A percentile compares a stretch with the other conserved stretches of the same genome.
Evolutionary conservation across 2,113 vertebrate species (phyloP).

Genomic region (Semnopithecus entellus): DNA sequence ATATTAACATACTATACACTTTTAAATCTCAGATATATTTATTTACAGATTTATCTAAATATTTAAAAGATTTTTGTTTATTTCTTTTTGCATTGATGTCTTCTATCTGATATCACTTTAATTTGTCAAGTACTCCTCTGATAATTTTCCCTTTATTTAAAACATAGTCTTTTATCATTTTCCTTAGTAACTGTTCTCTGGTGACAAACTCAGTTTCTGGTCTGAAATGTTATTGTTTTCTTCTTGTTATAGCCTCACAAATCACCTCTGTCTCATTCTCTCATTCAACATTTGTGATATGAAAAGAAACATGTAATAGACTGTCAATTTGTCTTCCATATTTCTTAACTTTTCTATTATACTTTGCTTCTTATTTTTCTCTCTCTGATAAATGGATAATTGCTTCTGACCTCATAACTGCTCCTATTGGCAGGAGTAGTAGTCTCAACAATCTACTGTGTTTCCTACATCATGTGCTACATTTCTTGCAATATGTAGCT

Average conservation of each 20-base stretch:
- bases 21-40: neutral
- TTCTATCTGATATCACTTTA: neutral
- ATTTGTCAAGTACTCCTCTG: neutral
- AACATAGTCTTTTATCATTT: neutral
- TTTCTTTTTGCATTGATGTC: neutral
- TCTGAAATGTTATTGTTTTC: neutral
- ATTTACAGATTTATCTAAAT: neutral
- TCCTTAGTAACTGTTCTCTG: neutral
- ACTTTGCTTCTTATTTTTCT: neutral
- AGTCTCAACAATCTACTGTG: neutral
- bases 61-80: neutral
- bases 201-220: neutral
- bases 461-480: neutral
- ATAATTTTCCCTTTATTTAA: neutral
- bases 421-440: neutral
- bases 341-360: neutral
- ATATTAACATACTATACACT: neutral
- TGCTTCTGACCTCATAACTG: neutral
- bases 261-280: neutral
- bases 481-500: neutral
- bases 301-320: neutral
- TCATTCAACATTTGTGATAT: neutral
- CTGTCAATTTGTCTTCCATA: neutral
- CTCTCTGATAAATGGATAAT: neutral
- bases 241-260: neutral